Conservation (phyloP, 1,140 invertebrate genomes). For the Cyclargus thomasi region DNA sequence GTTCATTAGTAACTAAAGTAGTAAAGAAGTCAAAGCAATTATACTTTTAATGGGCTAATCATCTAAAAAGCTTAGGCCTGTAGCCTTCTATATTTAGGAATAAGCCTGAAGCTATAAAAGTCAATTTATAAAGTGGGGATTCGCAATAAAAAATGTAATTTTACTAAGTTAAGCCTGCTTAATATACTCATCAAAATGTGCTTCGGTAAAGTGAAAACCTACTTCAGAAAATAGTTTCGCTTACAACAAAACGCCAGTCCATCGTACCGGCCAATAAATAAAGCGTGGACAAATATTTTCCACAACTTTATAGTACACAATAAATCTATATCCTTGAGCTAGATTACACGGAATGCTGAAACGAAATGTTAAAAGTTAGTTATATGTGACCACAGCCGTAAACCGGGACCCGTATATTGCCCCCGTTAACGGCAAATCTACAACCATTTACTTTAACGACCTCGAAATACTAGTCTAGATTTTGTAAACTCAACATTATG, state of each 20-base stretch:
- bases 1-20: background rate
- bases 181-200: background rate
- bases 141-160: background rate
- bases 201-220: no score
- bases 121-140: background rate
- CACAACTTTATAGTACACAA: background rate
- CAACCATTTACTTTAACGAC: slow-evolving; percentile 9
- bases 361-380: slow-evolving; percentile 5
- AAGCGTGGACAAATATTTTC: background rate
- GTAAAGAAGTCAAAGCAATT: background rate
- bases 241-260: no score
- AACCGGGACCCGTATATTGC: slow-evolving; percentile 1
- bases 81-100: no score
- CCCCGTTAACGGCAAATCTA: slow-evolving; percentile 4
- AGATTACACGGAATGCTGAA: slow-evolving; percentile 3
- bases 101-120: background rate
- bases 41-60: background rate
- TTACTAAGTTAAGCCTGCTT: background rate
- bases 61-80: background rate
- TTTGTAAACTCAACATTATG: slow-evolving; percentile 5
- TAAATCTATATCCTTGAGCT: background rate
- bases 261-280: background rate
- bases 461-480: background rate
- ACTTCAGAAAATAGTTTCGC: no score
- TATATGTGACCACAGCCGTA: background rate